Percentiles rank a stretch among this genome's conserved stretches.
Conservation (phyloP, 2,888 invertebrate genomes). For the Heliconius sara region DNA sequence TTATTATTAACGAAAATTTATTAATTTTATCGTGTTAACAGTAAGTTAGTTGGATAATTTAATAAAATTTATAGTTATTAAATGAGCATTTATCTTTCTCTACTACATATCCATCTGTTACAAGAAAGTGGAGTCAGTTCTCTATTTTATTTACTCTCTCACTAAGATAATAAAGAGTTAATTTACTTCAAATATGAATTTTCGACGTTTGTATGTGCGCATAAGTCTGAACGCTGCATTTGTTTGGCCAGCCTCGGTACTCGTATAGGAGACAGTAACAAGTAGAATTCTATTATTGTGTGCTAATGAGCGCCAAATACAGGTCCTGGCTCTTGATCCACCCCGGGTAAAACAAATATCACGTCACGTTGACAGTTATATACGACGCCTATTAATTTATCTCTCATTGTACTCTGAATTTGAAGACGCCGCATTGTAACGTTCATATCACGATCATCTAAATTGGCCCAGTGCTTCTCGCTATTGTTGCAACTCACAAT, state of each 20-base stretch:
- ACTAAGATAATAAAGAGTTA: neutral
- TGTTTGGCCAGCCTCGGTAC: conserved; percentile 22
- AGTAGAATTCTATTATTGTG: conserved; percentile 59
- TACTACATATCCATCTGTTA: too few species aligned
- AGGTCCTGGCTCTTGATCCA: conserved; percentile 59
- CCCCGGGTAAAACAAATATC: conserved; percentile 66
- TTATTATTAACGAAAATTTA: neutral
- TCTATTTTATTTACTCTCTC: neutral
- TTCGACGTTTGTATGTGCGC: conserved; percentile 4
- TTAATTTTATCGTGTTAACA: neutral
- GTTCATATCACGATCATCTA: conserved; percentile 42
- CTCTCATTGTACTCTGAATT: conserved; percentile 47
- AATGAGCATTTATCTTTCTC: too few species aligned
- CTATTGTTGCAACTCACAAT: conserved; percentile 35
- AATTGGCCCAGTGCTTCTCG: conserved; percentile 36
- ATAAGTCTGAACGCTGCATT: conserved; percentile 6
- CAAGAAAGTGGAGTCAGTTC: too few species aligned
- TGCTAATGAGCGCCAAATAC: conserved; percentile 74
- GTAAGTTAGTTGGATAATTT: too few species aligned
- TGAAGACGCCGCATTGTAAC: conserved; percentile 40
- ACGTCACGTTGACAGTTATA: conserved; percentile 63
- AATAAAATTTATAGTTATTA: too few species aligned
- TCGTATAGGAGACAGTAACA: conserved; percentile 23
- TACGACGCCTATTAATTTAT: conserved; percentile 60
- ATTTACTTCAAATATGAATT: conserved; percentile 14